Evolutionary conservation across 2,888 invertebrate species (phyloP).

Genomic region (Macaria liturata): DNA sequence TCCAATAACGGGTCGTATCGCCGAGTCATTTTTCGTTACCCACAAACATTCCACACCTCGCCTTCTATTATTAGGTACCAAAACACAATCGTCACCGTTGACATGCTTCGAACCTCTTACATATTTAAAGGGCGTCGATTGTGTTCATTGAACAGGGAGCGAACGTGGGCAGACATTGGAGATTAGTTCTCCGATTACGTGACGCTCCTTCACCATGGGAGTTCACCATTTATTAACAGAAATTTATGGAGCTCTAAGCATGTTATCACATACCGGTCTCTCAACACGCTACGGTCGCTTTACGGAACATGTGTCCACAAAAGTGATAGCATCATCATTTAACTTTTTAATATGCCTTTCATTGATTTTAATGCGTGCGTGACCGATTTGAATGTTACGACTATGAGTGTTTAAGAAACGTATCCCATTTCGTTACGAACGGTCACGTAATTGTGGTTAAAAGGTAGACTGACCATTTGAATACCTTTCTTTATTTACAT

Average conservation of each 20-base stretch:
- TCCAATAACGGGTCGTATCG: conserved; percentile 15
- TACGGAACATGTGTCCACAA: too few relatives aligned
- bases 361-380: conserved; percentile 33
- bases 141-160: conserved; percentile 54
- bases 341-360: conserved; percentile 14
- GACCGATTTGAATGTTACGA: conserved; percentile 21
- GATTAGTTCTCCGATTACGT: conserved; percentile 75
- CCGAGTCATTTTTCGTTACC: conserved; percentile 23
- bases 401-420: conserved; percentile 19
- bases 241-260: conserved; percentile 38
- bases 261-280: conserved; percentile 16
- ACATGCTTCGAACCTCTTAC: conserved; percentile 40
- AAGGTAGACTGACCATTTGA: conserved; percentile 38
- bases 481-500: conserved; percentile 48
- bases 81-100: conserved; percentile 33
- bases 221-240: conserved; percentile 53
- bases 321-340: too few relatives aligned
- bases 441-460: conserved; percentile 36
- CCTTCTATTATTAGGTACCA: conserved; percentile 24
- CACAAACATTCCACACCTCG: conserved; percentile 25
- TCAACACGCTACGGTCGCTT: conserved; percentile 2
- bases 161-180: conserved; percentile 73
- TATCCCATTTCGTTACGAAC: conserved; percentile 31
- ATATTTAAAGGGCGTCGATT: conserved; percentile 59
- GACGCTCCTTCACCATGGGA: conserved; percentile 63